Base-by-base conservation (phyloP, 30 jellyfish, hydroid and myxozoan genomes). In the Catostylus mosaicus region DNA sequence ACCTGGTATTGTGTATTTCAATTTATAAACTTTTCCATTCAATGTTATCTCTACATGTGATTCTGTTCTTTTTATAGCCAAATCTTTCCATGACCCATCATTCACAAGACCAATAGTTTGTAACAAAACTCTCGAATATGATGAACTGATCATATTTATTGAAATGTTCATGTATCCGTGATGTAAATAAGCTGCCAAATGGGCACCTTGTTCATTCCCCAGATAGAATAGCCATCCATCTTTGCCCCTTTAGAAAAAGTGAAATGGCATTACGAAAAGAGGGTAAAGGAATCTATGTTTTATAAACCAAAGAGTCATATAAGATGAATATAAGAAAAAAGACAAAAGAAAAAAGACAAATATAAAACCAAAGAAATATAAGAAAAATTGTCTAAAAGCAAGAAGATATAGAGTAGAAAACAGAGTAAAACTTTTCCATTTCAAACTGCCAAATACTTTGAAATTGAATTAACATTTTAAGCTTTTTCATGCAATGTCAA, bases 131-230 rank as follows among this genome's bases (percentile, higher is more conserved):
- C 80, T 50, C 29, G 86, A 32, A 37, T 82, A 69, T 12, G 79
- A 51, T 2, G 76, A 22, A 22, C 92, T 82, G 36, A 82, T 82
- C 92, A 82, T 82, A 67, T 82, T 82, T 6, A 82, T 37, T 30
- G 92, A 82, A 2, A 82, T 81, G 43, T 68, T 82, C 50, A 82
- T 30, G 48, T 23, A 51, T 1, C 92, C 81, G 16, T 70, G 63
- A 1, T 27, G 16, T 22, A 82, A 20, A n/a, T 30, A 36, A 2
- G 77, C 79, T 2, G 75, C 60, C 32, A 82, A 31, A 27, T 68
- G 84, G 47, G 92, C 92, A 12, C 92, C 92, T 48, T 82, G 82
- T 11, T 82, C 80, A 34, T 82, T 82, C 18, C 92, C 86, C 36
- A 82, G 80, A n/a, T 82, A 82, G 46, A 82, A 82, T 43, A 82